Evolutionary conservation across 2,113 vertebrate species (phyloP).

Genomic region (Gadus chalcogrammus): DNA sequence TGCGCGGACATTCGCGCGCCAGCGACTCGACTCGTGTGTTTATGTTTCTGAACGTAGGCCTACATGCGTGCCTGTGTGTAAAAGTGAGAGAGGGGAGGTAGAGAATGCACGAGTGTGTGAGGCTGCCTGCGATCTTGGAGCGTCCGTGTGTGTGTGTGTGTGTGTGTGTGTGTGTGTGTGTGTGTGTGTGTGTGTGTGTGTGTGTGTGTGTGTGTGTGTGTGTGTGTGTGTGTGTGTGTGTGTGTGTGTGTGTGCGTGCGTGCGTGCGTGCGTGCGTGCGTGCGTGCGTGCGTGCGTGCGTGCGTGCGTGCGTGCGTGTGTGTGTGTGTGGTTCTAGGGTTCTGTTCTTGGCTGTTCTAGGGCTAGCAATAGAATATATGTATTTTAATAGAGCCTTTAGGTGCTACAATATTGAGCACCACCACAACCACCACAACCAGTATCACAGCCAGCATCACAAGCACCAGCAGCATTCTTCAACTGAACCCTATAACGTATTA

Average conservation of each 20-base stretch:
- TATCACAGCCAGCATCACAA: too few relatives aligned
- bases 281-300: constrained; percentile 36
- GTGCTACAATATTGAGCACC: not conserved
- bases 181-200: constrained; percentile 36
- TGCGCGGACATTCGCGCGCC: constrained; percentile 33
- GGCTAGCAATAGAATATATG: not conserved
- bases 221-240: not conserved
- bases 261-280: constrained; percentile 11
- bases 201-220: not conserved
- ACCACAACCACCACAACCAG: too few relatives aligned
- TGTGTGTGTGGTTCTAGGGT: constrained; percentile 1
- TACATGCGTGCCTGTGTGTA: not conserved
- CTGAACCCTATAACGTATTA: too few relatives aligned
- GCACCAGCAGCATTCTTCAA: too few relatives aligned
- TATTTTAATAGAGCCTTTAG: not conserved
- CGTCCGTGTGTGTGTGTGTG: constrained; percentile 21
- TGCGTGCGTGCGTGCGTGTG: not conserved
- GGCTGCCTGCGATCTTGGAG: constrained; percentile 31
- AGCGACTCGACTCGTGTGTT: constrained; percentile 1
- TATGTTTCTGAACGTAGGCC: not conserved
- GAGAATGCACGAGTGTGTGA: not conserved
- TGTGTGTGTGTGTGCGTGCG: constrained; percentile 14
- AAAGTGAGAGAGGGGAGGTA: not conserved
- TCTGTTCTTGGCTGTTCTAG: not conserved
- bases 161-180: constrained; percentile 10